Conservation (phyloP, 2,113 vertebrate genomes). For the Planiliza haematocheilus region DNA sequence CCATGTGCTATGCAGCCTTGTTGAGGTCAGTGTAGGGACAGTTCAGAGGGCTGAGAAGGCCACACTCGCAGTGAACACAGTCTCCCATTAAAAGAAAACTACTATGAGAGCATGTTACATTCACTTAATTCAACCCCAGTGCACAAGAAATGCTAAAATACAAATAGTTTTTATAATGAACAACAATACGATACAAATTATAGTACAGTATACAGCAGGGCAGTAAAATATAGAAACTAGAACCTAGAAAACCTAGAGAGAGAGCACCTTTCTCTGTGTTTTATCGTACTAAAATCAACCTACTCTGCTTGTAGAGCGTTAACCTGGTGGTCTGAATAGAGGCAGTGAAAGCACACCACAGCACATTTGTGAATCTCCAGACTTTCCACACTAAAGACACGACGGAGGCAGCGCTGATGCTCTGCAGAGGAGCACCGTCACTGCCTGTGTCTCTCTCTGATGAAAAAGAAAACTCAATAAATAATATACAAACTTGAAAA, state of each 20-base stretch:
- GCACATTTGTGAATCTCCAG: conserved; percentile 37
- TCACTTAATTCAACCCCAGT: conserved; percentile 4
- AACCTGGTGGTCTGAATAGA: not conserved
- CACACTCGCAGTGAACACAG: conserved; percentile 17
- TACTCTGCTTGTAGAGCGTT: conserved; percentile 15
- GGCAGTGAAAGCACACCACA: conserved; percentile 44
- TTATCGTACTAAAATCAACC: not conserved
- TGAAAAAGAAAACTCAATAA: conserved; percentile 49
- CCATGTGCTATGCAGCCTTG: conserved; percentile 30
- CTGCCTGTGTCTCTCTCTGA: conserved; percentile 11
- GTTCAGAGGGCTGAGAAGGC: conserved; percentile 32
- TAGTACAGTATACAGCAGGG: conserved; percentile 13
- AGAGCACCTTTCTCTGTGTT: conserved; percentile 28
- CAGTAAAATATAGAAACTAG: not conserved
- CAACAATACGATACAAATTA: conserved; percentile 3
- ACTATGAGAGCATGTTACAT: not conserved
- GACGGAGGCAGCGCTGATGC: conserved; percentile 13
- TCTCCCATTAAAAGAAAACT: conserved; percentile 17
- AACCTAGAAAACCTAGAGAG: conserved; percentile 8
- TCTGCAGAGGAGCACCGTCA: conserved; percentile 1
- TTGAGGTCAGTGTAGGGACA: conserved; percentile 35
- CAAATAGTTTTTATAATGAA: not conserved
- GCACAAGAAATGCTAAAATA: conserved; percentile 24
- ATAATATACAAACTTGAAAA: conserved; percentile 64
- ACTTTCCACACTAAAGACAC: conserved; percentile 31